phyloP scores from a whole-genome alignment of 1,140 invertebrate genomes.

The Eueides isabella region DNA sequence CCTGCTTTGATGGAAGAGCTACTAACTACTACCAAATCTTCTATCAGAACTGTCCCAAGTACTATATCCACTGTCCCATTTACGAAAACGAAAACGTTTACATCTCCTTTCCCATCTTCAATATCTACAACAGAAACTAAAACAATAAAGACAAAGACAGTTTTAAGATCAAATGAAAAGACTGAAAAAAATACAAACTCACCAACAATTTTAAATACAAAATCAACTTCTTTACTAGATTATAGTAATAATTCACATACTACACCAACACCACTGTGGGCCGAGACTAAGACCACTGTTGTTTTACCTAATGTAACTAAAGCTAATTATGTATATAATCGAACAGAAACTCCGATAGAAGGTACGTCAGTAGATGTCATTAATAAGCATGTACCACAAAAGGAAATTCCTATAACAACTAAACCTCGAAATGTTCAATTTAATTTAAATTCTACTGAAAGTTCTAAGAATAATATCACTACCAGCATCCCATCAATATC shows the following conservation, averaged over 20 bases:
- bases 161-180: slow-evolving; percentile 29
- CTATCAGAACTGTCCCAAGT: slow-evolving; percentile 48
- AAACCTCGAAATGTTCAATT: slow-evolving; percentile 28
- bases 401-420: slow-evolving; percentile 41
- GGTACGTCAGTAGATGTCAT: slow-evolving; percentile 44
- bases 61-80: slow-evolving; percentile 46
- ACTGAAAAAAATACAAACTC: slow-evolving; percentile 31
- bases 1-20: slow-evolving; percentile 60
- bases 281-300: slow-evolving; percentile 22
- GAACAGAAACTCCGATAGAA: slow-evolving; percentile 53
- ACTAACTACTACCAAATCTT: slow-evolving; percentile 67
- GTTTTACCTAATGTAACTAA: slow-evolving; percentile 26
- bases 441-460: slow-evolving; percentile 33
- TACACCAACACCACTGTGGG: slow-evolving; percentile 22
- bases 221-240: slow-evolving; percentile 15
- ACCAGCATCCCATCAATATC: slow-evolving; percentile 31
- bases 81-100: slow-evolving; percentile 28
- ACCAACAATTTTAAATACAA: slow-evolving; percentile 27
- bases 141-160: slow-evolving; percentile 22
- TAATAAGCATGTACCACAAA: slow-evolving; percentile 40
- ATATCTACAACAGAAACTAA: neutral
- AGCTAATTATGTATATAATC: slow-evolving; percentile 49
- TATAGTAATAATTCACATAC: slow-evolving; percentile 1
- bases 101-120: slow-evolving; percentile 22
- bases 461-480: slow-evolving; percentile 29